These are phyloP conservation scores for Lethrus apterus DNA, from an alignment of 1,140 invertebrate genomes.

Conservation along the genomic window DNA sequence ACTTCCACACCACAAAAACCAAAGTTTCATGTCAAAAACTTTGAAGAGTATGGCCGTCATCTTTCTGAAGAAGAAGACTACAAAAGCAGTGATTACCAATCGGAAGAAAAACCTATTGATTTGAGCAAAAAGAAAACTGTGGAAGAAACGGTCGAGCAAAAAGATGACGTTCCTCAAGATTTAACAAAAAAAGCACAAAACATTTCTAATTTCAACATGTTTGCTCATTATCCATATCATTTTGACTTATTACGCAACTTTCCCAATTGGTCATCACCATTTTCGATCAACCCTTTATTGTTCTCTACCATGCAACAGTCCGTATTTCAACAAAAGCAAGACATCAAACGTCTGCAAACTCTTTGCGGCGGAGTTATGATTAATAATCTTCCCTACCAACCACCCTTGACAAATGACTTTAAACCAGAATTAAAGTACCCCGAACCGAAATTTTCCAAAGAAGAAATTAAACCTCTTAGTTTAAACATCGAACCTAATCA, in stretches of 20 bases:
- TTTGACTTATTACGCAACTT: conserved; percentile 46
- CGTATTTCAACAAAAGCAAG: conserved; percentile 50
- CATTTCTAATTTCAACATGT: conserved; percentile 42
- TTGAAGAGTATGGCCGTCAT: too few species aligned
- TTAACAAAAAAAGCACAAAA: conserved; percentile 38
- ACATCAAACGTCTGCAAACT: conserved; percentile 56
- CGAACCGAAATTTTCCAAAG: conserved; percentile 9
- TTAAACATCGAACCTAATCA: conserved; percentile 27
- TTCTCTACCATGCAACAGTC: conserved; percentile 44
- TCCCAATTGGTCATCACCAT: conserved; percentile 40
- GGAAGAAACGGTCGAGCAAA: conserved; percentile 15
- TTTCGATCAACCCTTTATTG: conserved; percentile 45
- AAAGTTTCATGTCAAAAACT: conserved; percentile 56
- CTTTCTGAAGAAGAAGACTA: conserved; percentile 3
- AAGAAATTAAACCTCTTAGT: conserved; percentile 32
- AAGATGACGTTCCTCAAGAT: conserved; percentile 42
- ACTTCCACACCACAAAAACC: conserved; percentile 22
- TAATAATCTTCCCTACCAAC: conserved; percentile 41
- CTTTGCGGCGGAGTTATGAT: conserved; percentile 59
- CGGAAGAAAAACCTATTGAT: conserved; percentile 64
- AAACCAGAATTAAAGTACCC: conserved; percentile 13
- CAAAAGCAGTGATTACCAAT: conserved; percentile 36
- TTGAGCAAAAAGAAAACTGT: conserved; percentile 67
- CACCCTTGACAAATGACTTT: conserved; percentile 6
- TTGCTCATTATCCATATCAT: conserved; percentile 49